Base-by-base conservation (phyloP, 2,888 invertebrate genomes). In the Anthophora plumipes region DNA sequence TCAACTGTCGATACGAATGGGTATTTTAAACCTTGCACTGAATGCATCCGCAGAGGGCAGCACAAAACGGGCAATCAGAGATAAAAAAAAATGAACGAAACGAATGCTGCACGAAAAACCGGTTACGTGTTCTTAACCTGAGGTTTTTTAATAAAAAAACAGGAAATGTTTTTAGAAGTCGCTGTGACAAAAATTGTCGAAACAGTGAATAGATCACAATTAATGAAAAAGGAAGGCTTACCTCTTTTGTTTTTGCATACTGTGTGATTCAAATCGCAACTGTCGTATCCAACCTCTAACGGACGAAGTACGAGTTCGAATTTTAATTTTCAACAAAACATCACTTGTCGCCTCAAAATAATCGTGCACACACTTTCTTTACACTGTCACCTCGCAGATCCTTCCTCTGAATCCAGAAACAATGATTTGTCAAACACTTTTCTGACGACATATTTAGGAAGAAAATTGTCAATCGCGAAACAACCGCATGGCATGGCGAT, bases 401-500 rank as follows among this genome's bases (percentile, higher is more conserved):
- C 54, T n/a, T 9, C 55, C 31, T 64, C 48, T 64, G 11, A 17
- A 50, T 43, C 12, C 57, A 57, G 50, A 60, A 25, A 59, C 52
- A 66, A 57, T n/a, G 25, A 57, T 22, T 68, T 25, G n/a, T 17
- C 52, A 64, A 59, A 55, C 72, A 78, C 68, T 64, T 71, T 75
- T 41, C 52, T 43, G 59, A 50, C 60, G 22, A 60, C 54, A 76
- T 54, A 54, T 70, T 55, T 68, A 50, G 50, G 43, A 61, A 54
- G 67, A 57, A 68, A 66, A 83, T 78, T 77, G 80, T 68, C 77
- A 84, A 60, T 55, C 70, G 25, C 72, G 76, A 50, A 41, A 68
- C 82, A 66, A 78, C 85, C 86, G 86, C 86, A 88, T 86, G 88
- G 88, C 76, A 88, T 88, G 88, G 88, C 88, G 88, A 82, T 81